A percentile compares a stretch with the other conserved stretches of the same genome.
Evolutionary conservation across 1,140 invertebrate genomes (phyloP).

Genomic region (Zaprionus camerounensis): DNA sequence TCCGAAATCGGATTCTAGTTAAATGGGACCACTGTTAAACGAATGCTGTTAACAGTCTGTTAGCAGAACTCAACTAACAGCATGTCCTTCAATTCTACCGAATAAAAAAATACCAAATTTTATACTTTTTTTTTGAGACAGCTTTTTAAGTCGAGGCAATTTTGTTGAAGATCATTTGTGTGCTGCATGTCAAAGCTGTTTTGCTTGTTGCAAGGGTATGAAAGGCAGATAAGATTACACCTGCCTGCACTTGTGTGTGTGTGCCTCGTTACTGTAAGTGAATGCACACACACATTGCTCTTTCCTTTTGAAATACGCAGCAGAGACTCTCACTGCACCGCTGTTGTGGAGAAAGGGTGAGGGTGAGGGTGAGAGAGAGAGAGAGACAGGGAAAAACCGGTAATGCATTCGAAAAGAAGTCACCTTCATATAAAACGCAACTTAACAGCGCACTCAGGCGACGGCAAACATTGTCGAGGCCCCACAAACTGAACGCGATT

Average conservation of each 20-base stretch:
- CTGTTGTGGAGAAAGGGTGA: slow-evolving; percentile 9
- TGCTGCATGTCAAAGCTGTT: slow-evolving; percentile 25
- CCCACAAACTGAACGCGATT: slow-evolving; percentile 25
- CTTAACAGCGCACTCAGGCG: slow-evolving; percentile 37
- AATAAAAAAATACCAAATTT: slow-evolving; percentile 25
- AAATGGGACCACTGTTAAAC: not conserved
- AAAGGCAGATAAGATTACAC: slow-evolving; percentile 75
- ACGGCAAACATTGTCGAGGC: slow-evolving; percentile 17
- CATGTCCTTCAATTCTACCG: slow-evolving; percentile 20
- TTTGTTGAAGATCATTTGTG: slow-evolving; percentile 15
- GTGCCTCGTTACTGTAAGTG: slow-evolving; percentile 13
- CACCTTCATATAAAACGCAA: slow-evolving; percentile 70
- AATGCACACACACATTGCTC: slow-evolving; percentile 14
- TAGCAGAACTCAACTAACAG: not conserved
- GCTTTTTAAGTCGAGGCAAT: slow-evolving; percentile 2
- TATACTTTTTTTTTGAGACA: not conserved
- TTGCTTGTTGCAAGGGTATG: slow-evolving; percentile 33
- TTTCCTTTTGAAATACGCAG: slow-evolving; percentile 33
- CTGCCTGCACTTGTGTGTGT: slow-evolving; percentile 30
- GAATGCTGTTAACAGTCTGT: not conserved
- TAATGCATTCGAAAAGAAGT: slow-evolving; percentile 81
- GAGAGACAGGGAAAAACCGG: slow-evolving; percentile 66
- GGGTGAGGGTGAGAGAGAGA: not conserved
- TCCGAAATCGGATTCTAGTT: not conserved
- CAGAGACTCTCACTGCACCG: slow-evolving; percentile 16